Evolutionary conservation across 2,113 vertebrate genomes (phyloP).

Genomic region (Myrmecophaga tridactyla): DNA sequence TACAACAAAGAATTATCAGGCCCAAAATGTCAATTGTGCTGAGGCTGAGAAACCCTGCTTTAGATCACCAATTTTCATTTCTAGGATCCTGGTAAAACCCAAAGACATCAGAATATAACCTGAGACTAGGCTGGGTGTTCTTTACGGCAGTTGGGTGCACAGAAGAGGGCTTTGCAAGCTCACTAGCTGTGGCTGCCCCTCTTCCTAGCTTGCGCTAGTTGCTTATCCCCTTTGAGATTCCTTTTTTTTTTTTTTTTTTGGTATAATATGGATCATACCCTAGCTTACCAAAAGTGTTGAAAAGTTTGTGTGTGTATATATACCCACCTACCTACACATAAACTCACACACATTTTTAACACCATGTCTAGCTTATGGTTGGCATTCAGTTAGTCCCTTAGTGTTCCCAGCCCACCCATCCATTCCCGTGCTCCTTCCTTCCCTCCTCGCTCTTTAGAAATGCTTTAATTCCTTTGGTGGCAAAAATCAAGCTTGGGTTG

Average conservation of each 20-base stretch:
- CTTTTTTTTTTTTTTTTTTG: not conserved
- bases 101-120: not conserved
- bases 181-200: not conserved
- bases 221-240: not conserved
- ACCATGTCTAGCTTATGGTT: not conserved
- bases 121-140: not conserved
- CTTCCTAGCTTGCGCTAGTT: not conserved
- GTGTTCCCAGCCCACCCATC: not conserved
- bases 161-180: not conserved
- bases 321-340: not conserved
- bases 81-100: not conserved
- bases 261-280: not conserved
- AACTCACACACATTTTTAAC: not conserved
- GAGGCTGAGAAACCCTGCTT: not conserved
- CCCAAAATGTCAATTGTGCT: not conserved
- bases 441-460: constrained; percentile 3
- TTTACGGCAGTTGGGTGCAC: not conserved
- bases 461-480: constrained; percentile 60
- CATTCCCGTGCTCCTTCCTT: not conserved
- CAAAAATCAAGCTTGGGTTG: constrained; percentile 27
- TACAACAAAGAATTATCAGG: not conserved
- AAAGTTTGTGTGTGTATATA: not conserved
- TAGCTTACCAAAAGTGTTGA: not conserved
- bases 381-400: not conserved
- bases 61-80: not conserved